phyloP scores from a whole-genome alignment of 2,888 invertebrate genomes.

The Spicauda simplicius region DNA sequence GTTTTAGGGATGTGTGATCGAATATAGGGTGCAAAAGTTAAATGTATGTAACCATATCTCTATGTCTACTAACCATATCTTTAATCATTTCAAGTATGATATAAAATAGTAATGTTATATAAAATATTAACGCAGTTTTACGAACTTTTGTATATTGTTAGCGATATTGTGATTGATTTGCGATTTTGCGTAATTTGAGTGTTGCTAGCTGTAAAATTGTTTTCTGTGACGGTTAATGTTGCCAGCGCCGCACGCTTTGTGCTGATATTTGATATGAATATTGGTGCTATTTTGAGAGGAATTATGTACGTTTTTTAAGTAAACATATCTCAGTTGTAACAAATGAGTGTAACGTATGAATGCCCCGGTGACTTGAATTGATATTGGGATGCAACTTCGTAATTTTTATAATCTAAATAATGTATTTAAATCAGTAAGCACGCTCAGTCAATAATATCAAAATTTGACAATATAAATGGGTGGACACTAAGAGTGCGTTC shows the following conservation, averaged over 20 bases:
- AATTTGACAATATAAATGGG: no score
- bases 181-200: conserved; percentile 52
- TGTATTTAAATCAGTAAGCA: neutral
- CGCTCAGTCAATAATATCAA: no score
- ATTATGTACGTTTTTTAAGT: conserved; percentile 61
- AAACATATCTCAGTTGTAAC: conserved; percentile 37
- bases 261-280: conserved; percentile 75
- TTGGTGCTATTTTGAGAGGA: conserved; percentile 79
- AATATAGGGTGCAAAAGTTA: conserved; percentile 63
- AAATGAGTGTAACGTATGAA: conserved; percentile 31
- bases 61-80: conserved; percentile 42
- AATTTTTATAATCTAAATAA: neutral
- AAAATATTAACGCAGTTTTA: conserved; percentile 23
- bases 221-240: conserved; percentile 47
- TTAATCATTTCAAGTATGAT: conserved; percentile 31
- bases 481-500: no score
- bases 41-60: conserved; percentile 42
- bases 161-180: conserved; percentile 47
- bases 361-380: conserved; percentile 76
- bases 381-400: conserved; percentile 35
- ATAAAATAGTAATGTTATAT: conserved; percentile 16
- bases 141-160: conserved; percentile 43
- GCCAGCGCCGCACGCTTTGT: conserved; percentile 52
- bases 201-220: conserved; percentile 64
- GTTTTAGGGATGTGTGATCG: conserved; percentile 63